Evolutionary conservation across 1,140 invertebrate genomes (phyloP).

Genomic region (Sitodiplosis mosellana): DNA sequence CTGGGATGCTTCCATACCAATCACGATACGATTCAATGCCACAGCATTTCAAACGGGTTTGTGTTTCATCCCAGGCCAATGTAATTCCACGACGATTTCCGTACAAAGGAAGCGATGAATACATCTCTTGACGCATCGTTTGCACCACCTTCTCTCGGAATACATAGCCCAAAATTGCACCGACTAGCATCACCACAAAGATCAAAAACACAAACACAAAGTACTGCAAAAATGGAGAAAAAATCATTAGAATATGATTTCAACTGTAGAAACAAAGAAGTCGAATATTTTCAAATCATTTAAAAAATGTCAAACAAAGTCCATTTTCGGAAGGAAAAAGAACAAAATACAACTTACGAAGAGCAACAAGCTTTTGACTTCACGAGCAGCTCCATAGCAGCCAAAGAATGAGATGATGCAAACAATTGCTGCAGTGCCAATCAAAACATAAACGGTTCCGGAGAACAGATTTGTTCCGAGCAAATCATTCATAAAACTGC

Average conservation of each 20-base stretch:
- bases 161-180: slow-evolving; percentile 74
- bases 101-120: slow-evolving; percentile 51
- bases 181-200: slow-evolving; percentile 72
- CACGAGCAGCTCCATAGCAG: slow-evolving; percentile 67
- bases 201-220: slow-evolving; percentile 70
- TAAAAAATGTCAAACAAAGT: too few relatives aligned
- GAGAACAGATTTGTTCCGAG: slow-evolving; percentile 67
- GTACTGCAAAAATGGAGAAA: slow-evolving; percentile 43
- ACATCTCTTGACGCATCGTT: slow-evolving; percentile 56
- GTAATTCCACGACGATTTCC: slow-evolving; percentile 43
- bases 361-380: slow-evolving; percentile 75
- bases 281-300: neutral
- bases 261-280: neutral
- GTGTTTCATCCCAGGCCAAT: slow-evolving; percentile 56
- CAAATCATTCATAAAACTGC: slow-evolving; percentile 62
- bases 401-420: slow-evolving; percentile 66
- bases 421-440: slow-evolving; percentile 57
- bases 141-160: slow-evolving; percentile 59
- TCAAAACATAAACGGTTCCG: slow-evolving; percentile 60
- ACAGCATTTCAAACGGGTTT: slow-evolving; percentile 64
- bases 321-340: too few relatives aligned
- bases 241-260: neutral
- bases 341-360: slow-evolving; percentile 38
- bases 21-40: slow-evolving; percentile 54
- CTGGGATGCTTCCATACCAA: slow-evolving; percentile 55